These are phyloP conservation scores for Brachionus rubens DNA, from an alignment of 1,140 invertebrate genomes.

Conservation along the genomic window DNA sequence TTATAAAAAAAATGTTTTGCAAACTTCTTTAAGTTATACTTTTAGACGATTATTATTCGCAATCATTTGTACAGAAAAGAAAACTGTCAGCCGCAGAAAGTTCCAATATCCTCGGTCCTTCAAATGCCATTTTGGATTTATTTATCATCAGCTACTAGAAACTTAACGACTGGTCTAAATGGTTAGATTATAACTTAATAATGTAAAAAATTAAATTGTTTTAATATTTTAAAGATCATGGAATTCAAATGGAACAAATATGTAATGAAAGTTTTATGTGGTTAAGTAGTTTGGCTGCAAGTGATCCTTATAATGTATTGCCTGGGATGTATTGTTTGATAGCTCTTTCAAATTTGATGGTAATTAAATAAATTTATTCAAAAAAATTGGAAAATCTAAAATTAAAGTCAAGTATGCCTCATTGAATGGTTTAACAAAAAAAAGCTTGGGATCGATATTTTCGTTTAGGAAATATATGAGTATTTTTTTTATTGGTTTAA, in stretches of 20 bases:
- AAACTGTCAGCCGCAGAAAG: slow-evolving; percentile 43
- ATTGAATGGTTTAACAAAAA: background rate
- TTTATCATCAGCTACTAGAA: slow-evolving; percentile 22
- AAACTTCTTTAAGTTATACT: background rate
- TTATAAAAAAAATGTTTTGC: background rate
- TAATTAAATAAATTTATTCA: too few relatives aligned
- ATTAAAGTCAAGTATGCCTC: slow-evolving; percentile 29
- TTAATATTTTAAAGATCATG: background rate
- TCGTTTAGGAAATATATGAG: slow-evolving; percentile 26
- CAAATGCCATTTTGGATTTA: slow-evolving; percentile 46
- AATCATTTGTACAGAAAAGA: slow-evolving; percentile 29
- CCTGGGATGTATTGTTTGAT: background rate
- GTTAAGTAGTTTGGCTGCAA: slow-evolving; percentile 1
- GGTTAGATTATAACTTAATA: background rate
- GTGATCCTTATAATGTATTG: background rate
- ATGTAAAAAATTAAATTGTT: background rate
- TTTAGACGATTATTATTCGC: background rate
- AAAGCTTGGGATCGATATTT: background rate
- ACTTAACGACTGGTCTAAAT: slow-evolving; percentile 24
- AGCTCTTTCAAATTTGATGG: slow-evolving; percentile 2
- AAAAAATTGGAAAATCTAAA: too few relatives aligned
- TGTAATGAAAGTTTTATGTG: slow-evolving; percentile 23
- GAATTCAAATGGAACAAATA: slow-evolving; percentile 28
- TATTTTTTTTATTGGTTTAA: background rate
- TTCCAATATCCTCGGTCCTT: slow-evolving; percentile 29